Percentiles rank a stretch among this genome's conserved stretches.
These are phyloP conservation scores for Coreius guichenoti DNA, from an alignment of 2,797 vertebrate genomes.

Conservation along the genomic window DNA sequence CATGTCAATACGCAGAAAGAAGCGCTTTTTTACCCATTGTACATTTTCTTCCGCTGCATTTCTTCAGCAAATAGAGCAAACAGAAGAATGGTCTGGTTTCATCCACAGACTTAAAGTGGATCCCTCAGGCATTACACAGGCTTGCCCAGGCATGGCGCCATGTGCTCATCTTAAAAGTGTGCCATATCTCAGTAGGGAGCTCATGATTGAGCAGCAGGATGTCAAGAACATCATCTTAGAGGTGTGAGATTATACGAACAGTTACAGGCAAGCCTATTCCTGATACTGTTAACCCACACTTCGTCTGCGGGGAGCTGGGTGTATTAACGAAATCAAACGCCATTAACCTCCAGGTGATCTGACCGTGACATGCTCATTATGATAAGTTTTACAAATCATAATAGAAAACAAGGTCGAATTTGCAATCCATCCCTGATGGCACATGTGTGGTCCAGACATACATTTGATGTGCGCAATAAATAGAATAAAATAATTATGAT, in stretches of 20 bases:
- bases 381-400: not conserved
- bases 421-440: not conserved
- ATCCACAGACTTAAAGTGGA: constrained; percentile 35
- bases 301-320: constrained; percentile 11
- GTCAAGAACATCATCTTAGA: constrained; percentile 55
- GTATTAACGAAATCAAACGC: not conserved
- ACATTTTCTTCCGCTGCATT: constrained; percentile 31
- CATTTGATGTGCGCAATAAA: not conserved
- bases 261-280: constrained; percentile 61
- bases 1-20: constrained; percentile 36
- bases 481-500: not conserved
- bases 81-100: constrained; percentile 19
- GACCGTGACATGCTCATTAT: not conserved
- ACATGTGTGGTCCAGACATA: not conserved
- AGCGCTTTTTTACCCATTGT: constrained; percentile 2
- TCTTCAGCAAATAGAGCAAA: constrained; percentile 46
- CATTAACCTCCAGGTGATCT: constrained; percentile 1
- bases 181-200: constrained; percentile 44
- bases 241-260: constrained; percentile 60
- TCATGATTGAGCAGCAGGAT: constrained; percentile 48
- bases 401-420: not conserved
- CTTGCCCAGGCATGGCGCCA: constrained; percentile 29
- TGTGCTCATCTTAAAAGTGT: constrained; percentile 52
- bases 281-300: constrained; percentile 55
- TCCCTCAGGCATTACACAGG: constrained; percentile 43